Percentiles rank a stretch among this genome's conserved stretches.
phyloP scores from a whole-genome alignment of 2,113 vertebrate species.

The Oreocharis arfaki region DNA sequence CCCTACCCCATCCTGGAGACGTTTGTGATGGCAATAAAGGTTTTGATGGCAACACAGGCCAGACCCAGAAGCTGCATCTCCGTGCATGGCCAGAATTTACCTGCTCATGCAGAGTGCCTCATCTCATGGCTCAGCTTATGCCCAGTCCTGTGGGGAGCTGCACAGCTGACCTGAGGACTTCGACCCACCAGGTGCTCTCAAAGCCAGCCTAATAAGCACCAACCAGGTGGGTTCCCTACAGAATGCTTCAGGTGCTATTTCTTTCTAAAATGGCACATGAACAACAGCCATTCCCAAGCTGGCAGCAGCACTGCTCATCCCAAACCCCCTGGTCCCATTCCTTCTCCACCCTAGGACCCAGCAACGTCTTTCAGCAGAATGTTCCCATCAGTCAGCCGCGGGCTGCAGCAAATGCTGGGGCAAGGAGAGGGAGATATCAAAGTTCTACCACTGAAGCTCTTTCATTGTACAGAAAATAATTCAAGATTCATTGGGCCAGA shows the following conservation, averaged over 20 bases:
- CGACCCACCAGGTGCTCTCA: neutral
- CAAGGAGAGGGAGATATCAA: neutral
- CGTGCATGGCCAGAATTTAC: neutral
- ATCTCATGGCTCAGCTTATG: neutral
- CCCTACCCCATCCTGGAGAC: neutral
- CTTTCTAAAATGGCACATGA: neutral
- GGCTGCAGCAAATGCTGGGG: neutral
- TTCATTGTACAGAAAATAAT: constrained; percentile 22
- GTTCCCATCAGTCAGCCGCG: neutral
- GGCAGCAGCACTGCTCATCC: neutral
- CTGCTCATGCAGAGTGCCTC: neutral
- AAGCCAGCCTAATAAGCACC: neutral
- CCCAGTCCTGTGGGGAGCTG: neutral
- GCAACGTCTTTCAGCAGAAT: neutral
- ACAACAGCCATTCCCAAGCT: neutral
- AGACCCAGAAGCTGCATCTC: neutral
- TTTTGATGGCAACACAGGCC: neutral
- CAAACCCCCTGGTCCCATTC: neutral
- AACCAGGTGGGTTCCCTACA: neutral
- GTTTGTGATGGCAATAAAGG: neutral
- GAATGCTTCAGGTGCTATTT: neutral
- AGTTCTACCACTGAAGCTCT: neutral
- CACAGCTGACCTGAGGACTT: neutral
- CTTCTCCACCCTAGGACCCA: neutral
- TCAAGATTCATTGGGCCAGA: constrained; percentile 31